These are phyloP conservation scores for Sminthurinus signatus DNA, from an alignment of 1,140 invertebrate genomes.

Conservation along the genomic window DNA sequence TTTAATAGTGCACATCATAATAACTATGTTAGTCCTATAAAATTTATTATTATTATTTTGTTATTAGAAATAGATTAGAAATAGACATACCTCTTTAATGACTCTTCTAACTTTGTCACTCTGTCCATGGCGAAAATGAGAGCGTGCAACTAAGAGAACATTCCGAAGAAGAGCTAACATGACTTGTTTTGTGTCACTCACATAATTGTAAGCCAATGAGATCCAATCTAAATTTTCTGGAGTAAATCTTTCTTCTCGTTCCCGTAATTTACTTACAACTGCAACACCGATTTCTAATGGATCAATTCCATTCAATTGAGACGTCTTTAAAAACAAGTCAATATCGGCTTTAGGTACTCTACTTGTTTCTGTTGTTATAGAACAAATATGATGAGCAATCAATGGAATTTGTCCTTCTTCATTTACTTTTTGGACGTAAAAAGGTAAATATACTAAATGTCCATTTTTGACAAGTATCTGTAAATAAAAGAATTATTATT, in stretches of 20 bases:
- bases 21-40: neutral
- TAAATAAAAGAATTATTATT: no score
- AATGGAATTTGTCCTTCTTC: conserved; percentile 14
- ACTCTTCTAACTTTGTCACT: neutral
- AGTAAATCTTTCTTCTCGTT: conserved; percentile 24
- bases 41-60: neutral
- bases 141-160: neutral
- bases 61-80: neutral
- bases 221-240: conserved; percentile 33
- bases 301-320: conserved; percentile 23
- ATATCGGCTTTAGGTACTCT: conserved; percentile 14
- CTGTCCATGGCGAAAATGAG: neutral
- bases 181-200: conserved; percentile 15
- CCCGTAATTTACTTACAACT: conserved; percentile 27
- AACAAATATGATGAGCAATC: conserved; percentile 25
- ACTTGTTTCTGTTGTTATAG: neutral
- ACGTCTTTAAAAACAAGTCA: conserved; percentile 16
- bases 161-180: conserved; percentile 22
- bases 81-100: neutral
- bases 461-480: conserved; percentile 27
- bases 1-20: neutral
- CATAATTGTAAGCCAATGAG: conserved; percentile 17
- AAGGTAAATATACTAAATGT: conserved; percentile 28
- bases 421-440: conserved; percentile 31
- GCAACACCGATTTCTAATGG: conserved; percentile 22